A percentile compares a stretch with the other conserved stretches of the same genome.
These are phyloP conservation scores for Drosophila hydei DNA, from an alignment of 1,140 invertebrate species.

Conservation along the genomic window DNA sequence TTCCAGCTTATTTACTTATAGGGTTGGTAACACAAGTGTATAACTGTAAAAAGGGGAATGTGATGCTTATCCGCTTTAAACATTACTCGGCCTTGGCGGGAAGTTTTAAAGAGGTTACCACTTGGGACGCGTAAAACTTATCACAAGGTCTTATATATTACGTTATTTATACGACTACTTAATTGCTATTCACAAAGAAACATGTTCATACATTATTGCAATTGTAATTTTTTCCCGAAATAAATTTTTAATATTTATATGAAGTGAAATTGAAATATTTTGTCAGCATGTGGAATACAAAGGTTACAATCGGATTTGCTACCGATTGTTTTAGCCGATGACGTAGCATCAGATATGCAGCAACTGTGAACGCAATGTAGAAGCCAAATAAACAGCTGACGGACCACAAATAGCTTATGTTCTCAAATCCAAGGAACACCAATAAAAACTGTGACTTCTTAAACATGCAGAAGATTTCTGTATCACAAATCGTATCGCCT, in stretches of 20 bases:
- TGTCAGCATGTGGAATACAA: conserved; percentile 59
- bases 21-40: background rate
- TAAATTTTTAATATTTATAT: conserved; percentile 71
- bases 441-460: conserved; percentile 85
- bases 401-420: conserved; percentile 70
- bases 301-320: conserved; percentile 56
- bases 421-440: conserved; percentile 75
- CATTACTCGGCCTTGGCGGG: no score
- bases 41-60: background rate
- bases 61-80: no score
- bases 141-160: conserved; percentile 21
- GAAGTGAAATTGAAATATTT: conserved; percentile 82
- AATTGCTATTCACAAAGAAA: background rate
- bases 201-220: background rate
- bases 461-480: conserved; percentile 89
- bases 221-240: background rate
- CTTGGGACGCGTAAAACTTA: conserved; percentile 9
- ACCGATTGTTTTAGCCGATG: conserved; percentile 60
- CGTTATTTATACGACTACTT: no score
- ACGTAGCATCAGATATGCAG: conserved; percentile 74
- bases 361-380: conserved; percentile 72
- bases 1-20: background rate
- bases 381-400: conserved; percentile 66
- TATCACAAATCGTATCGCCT: conserved; percentile 87
- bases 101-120: background rate